Evolutionary conservation across 2,797 vertebrate genomes (phyloP).

Genomic region (Hapalemur alaotrensis): DNA sequence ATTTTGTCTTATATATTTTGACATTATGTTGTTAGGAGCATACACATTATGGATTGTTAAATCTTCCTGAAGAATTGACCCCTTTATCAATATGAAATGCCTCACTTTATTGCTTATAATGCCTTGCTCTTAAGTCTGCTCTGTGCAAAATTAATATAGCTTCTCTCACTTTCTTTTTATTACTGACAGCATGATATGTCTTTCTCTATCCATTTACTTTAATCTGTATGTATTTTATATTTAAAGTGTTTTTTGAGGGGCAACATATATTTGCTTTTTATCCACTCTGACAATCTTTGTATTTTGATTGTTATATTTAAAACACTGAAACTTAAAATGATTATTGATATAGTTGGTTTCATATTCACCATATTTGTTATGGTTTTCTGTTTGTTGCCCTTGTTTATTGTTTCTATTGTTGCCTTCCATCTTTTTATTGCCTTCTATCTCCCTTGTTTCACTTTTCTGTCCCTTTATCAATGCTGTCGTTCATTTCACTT

Average conservation of each 20-base stretch:
- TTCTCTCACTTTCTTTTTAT: not conserved
- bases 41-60: not conserved
- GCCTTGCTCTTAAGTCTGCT: not conserved
- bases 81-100: not conserved
- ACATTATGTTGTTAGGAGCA: not conserved
- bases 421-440: not conserved
- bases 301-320: not conserved
- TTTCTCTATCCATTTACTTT: not conserved
- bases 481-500: not conserved
- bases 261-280: not conserved
- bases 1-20: not conserved
- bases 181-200: not conserved
- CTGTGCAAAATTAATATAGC: not conserved
- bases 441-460: not conserved
- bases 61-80: not conserved
- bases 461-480: not conserved
- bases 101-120: not conserved
- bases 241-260: not conserved
- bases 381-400: not conserved
- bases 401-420: not conserved
- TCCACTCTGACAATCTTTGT: not conserved
- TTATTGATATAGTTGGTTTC: not conserved
- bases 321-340: not conserved
- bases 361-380: not conserved
- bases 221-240: not conserved